Conservation (phyloP, 1,140 invertebrate genomes). For the Pomacea maculata region DNA sequence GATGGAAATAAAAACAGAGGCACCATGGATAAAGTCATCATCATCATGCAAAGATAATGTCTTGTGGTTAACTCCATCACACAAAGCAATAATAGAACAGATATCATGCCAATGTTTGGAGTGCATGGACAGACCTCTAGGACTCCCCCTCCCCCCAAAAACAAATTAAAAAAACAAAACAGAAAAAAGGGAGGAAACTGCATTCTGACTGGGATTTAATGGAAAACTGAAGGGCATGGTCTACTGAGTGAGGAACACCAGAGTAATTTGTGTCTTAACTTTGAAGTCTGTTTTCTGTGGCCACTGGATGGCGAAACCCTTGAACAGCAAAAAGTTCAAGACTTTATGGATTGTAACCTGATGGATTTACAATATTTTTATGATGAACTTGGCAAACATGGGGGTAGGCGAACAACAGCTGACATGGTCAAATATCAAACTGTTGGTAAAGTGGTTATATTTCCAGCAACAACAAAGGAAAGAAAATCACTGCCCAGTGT, state of each 20-base stretch:
- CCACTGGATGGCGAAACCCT: no score
- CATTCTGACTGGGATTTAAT: not conserved
- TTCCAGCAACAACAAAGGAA: no score
- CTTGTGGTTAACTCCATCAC: slow-evolving; percentile 21
- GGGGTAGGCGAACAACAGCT: no score
- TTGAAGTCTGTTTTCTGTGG: no score
- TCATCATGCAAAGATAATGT: slow-evolving; percentile 55
- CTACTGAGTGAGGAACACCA: not conserved
- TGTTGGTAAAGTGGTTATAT: no score
- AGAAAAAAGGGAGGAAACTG: not conserved
- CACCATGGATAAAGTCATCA: slow-evolving; percentile 60
- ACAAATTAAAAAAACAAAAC: not conserved
- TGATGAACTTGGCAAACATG: no score
- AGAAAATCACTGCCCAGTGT: no score
- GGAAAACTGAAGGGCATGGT: not conserved
- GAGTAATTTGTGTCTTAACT: no score
- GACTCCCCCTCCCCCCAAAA: slow-evolving; percentile 11
- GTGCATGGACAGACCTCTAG: slow-evolving; percentile 1
- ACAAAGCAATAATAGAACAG: slow-evolving; percentile 24
- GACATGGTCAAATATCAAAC: no score
- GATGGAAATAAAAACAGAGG: slow-evolving; percentile 62
- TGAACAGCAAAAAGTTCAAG: no score
- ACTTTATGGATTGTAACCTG: no score
- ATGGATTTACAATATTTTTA: no score
- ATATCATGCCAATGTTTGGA: slow-evolving; percentile 17